These are phyloP conservation scores for Lethrus apterus DNA, from an alignment of 1,140 invertebrate species.

Conservation along the genomic window DNA sequence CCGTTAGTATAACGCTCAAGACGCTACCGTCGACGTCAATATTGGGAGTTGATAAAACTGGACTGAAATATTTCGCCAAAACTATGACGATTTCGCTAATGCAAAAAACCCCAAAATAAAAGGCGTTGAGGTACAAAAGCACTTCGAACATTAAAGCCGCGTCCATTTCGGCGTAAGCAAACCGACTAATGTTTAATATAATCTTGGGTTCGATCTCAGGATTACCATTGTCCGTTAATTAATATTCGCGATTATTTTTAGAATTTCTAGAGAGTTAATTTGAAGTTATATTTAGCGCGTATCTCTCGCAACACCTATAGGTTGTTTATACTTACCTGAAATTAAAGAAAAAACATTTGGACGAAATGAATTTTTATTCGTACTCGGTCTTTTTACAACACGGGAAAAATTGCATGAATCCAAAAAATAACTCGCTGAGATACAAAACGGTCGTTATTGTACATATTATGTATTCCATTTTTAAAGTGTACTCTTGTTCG, in stretches of 20 bases:
- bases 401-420: conserved; percentile 18
- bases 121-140: conserved; percentile 24
- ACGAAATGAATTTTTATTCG: conserved; percentile 11
- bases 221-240: conserved; percentile 14
- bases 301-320: neutral
- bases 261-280: conserved; percentile 6
- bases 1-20: conserved; percentile 17
- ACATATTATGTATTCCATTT: conserved; percentile 24
- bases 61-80: conserved; percentile 21
- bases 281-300: neutral
- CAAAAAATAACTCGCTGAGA: conserved; percentile 19
- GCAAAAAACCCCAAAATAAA: conserved; percentile 22
- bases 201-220: neutral
- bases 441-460: conserved; percentile 17
- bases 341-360: neutral
- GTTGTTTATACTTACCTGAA: neutral
- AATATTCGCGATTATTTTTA: conserved; percentile 15
- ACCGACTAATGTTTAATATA: conserved; percentile 4
- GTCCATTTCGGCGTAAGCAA: conserved; percentile 18
- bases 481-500: conserved; percentile 17
- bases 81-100: conserved; percentile 19
- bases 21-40: conserved; percentile 20
- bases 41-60: conserved; percentile 18
- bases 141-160: conserved; percentile 24
- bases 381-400: conserved; percentile 22